These are phyloP conservation scores for Mystacides longicornis DNA, from an alignment of 2,888 invertebrate genomes.

Conservation along the genomic window DNA sequence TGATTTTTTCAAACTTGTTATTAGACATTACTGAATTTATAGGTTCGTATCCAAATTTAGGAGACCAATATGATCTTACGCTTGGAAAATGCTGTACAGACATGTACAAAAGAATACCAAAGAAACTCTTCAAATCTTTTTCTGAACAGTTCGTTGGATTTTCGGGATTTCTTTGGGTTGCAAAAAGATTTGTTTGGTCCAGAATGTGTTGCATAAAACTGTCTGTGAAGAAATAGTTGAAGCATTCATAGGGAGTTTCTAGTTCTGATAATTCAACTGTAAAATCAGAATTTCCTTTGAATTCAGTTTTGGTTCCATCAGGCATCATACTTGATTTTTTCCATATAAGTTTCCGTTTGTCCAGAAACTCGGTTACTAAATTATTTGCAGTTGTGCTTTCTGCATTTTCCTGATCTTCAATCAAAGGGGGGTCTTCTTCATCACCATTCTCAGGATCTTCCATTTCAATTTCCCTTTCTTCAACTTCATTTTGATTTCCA, in stretches of 20 bases:
- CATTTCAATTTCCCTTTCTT: too few species aligned
- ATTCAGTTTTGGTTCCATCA: background rate
- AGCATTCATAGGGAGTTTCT: background rate
- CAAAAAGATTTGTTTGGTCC: background rate
- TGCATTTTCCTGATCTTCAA: too few species aligned
- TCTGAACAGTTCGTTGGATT: background rate
- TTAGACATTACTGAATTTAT: background rate
- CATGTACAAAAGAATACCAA: conserved; percentile 10
- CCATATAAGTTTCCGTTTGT: background rate
- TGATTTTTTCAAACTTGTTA: conserved; percentile 1
- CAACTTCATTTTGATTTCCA: too few species aligned
- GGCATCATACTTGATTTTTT: background rate
- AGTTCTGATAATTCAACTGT: background rate
- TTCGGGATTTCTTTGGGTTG: background rate
- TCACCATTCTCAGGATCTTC: too few species aligned
- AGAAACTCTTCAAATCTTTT: background rate
- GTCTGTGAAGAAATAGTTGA: background rate
- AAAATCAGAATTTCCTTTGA: background rate
- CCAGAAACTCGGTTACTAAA: too few species aligned
- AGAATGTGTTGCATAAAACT: background rate
- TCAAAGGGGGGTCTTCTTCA: too few species aligned
- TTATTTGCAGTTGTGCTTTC: too few species aligned
- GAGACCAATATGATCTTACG: conserved; percentile 13
- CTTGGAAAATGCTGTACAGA: conserved; percentile 13
- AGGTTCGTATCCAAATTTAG: conserved; percentile 7